A percentile compares a stretch with the other conserved stretches of the same genome.
phyloP scores from a whole-genome alignment of 1,140 invertebrate species.

The Trypoxylus dichotomus region DNA sequence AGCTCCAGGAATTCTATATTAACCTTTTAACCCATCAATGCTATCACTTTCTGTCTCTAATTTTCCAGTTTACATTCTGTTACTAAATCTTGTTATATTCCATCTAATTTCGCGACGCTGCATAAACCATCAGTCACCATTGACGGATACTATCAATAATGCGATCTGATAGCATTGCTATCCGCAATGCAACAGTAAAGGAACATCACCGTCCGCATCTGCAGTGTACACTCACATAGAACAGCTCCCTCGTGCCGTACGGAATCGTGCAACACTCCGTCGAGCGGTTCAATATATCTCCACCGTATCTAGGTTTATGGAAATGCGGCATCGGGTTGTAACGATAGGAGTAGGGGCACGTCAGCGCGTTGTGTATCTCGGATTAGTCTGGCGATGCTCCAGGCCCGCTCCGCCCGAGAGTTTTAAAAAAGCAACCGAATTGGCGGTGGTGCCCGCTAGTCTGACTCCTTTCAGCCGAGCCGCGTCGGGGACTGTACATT shows the following conservation, averaged over 20 bases:
- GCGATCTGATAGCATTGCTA: neutral
- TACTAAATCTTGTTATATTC: no score
- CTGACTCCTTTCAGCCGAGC: neutral
- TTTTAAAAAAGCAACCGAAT: neutral
- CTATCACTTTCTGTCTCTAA: no score
- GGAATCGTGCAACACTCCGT: neutral
- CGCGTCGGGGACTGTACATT: neutral
- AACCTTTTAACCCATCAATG: no score
- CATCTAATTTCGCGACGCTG: no score
- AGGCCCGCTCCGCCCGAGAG: neutral
- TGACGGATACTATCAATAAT: neutral
- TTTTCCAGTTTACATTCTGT: no score
- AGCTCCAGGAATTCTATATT: no score
- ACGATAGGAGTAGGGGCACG: neutral
- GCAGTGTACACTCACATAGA: neutral
- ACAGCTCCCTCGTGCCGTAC: neutral
- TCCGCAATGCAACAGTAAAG: neutral
- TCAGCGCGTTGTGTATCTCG: slow-evolving; percentile 24
- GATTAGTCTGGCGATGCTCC: slow-evolving; percentile 29
- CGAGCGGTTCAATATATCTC: slow-evolving; percentile 15
- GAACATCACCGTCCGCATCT: neutral
- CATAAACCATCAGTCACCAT: neutral
- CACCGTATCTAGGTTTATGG: slow-evolving; percentile 21
- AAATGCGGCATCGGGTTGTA: neutral
- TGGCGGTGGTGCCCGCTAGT: slow-evolving; percentile 1